Conservation (phyloP, 2,797 vertebrate species). For the Huso huso region DNA sequence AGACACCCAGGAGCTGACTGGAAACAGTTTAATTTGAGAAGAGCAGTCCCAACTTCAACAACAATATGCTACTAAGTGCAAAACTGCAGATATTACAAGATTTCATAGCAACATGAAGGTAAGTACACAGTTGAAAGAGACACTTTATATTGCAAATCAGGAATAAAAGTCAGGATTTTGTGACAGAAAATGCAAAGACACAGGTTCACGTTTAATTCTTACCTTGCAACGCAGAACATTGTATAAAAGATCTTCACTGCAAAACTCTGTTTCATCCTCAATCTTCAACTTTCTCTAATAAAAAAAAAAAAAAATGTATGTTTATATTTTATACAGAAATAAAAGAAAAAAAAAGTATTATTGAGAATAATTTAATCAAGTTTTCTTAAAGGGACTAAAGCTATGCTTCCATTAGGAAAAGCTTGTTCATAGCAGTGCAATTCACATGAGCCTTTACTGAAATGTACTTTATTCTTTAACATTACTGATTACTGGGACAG, state of each 20-base stretch:
- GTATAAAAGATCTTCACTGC: constrained; percentile 75
- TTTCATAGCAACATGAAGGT: too few species aligned
- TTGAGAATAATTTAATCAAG: not conserved
- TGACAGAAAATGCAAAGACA: not conserved
- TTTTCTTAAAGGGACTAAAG: too few species aligned
- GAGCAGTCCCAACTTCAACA: too few species aligned
- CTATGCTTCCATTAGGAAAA: too few species aligned
- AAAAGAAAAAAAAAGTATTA: too few species aligned
- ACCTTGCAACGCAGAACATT: constrained; percentile 87
- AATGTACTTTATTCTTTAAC: too few species aligned
- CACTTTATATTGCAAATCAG: not conserved
- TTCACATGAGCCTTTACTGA: too few species aligned
- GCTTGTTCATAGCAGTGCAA: too few species aligned
- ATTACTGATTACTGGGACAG: too few species aligned
- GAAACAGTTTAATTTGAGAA: too few species aligned
- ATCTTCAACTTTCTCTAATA: constrained; percentile 80
- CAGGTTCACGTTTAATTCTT: constrained; percentile 22
- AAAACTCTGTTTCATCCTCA: constrained; percentile 91
- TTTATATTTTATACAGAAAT: too few species aligned
- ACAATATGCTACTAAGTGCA: not conserved
- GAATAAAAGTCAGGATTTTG: not conserved
- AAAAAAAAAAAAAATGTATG: constrained; percentile 9
- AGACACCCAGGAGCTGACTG: too few species aligned
- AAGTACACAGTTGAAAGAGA: not conserved
- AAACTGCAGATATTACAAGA: not conserved